phyloP scores from a whole-genome alignment of 2,797 vertebrate species.

The Semaprochilodus insignis region DNA sequence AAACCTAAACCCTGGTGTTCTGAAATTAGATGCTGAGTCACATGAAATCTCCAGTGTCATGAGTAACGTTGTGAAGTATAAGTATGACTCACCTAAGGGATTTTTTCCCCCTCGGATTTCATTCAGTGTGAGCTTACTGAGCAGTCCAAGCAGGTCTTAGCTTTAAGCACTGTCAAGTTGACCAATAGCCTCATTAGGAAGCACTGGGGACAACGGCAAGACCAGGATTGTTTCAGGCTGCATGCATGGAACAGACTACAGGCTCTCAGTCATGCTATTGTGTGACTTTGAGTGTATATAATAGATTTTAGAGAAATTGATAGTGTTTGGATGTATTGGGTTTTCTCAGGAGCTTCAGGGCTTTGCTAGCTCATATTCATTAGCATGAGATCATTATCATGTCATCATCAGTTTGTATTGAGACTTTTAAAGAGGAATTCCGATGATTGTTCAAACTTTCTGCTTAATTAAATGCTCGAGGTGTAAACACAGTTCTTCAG shows the following conservation, averaged over 20 bases:
- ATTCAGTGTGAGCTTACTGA: constrained; percentile 15
- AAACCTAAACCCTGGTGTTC: not conserved
- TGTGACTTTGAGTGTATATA: not conserved
- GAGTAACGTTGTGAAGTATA: not conserved
- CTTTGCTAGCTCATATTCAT: not conserved
- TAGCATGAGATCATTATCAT: not conserved
- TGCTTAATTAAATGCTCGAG: too few species aligned
- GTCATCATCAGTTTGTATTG: not conserved
- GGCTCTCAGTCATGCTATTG: constrained; percentile 32
- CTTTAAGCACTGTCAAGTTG: constrained; percentile 47
- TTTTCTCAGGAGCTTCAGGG: not conserved
- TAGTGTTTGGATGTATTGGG: not conserved
- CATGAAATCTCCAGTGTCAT: not conserved
- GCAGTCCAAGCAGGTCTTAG: not conserved
- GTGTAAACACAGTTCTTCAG: too few species aligned
- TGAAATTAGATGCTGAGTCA: constrained; percentile 4
- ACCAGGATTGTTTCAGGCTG: constrained; percentile 28
- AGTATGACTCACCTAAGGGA: not conserved
- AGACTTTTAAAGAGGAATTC: too few species aligned
- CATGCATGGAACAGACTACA: constrained; percentile 4
- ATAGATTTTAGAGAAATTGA: not conserved
- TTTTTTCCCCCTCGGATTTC: not conserved
- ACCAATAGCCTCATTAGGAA: constrained; percentile 51
- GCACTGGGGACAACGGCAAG: constrained; percentile 5
- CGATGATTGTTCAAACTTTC: too few species aligned